Conservation (phyloP, 1,140 invertebrate species). For the Homalodisca vitripennis region DNA sequence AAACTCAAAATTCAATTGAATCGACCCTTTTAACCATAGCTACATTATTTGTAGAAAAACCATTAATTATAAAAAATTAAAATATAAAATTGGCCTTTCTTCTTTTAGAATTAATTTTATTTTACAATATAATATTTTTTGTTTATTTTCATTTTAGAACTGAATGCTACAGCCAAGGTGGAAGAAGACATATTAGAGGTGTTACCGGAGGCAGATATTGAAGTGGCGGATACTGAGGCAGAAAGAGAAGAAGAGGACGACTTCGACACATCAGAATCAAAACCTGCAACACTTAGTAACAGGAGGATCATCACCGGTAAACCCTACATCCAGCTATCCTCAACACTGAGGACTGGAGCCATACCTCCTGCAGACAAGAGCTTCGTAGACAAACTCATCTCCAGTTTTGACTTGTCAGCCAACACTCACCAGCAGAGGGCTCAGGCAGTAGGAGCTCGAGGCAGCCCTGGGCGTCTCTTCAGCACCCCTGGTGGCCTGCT, state of each 20-base stretch:
- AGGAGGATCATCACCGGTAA: neutral
- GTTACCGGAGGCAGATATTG: neutral
- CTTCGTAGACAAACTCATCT: conserved; percentile 28
- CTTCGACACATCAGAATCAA: conserved; percentile 24
- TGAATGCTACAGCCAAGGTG: neutral
- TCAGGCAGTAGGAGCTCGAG: neutral
- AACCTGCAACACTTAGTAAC: conserved; percentile 23
- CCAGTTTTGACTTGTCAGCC: conserved; percentile 13
- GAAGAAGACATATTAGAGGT: conserved; percentile 11
- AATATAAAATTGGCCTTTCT: too few relatives aligned
- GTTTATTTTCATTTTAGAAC: neutral
- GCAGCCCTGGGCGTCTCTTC: neutral
- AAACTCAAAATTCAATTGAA: too few relatives aligned
- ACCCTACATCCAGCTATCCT: conserved; percentile 12
- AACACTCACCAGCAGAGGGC: neutral
- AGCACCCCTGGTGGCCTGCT: conserved; percentile 7
- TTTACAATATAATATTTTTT: too few relatives aligned
- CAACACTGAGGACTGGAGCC: neutral
- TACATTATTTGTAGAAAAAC: too few relatives aligned
- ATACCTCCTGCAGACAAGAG: conserved; percentile 1
- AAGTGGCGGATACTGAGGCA: neutral
- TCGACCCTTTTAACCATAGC: too few relatives aligned
- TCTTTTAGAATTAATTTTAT: too few relatives aligned
- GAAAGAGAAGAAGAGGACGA: conserved; percentile 18
- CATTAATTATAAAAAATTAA: too few relatives aligned